These are phyloP conservation scores for Reinhardtius hippoglossoides DNA, from an alignment of 2,113 vertebrate genomes.

Conservation along the genomic window DNA sequence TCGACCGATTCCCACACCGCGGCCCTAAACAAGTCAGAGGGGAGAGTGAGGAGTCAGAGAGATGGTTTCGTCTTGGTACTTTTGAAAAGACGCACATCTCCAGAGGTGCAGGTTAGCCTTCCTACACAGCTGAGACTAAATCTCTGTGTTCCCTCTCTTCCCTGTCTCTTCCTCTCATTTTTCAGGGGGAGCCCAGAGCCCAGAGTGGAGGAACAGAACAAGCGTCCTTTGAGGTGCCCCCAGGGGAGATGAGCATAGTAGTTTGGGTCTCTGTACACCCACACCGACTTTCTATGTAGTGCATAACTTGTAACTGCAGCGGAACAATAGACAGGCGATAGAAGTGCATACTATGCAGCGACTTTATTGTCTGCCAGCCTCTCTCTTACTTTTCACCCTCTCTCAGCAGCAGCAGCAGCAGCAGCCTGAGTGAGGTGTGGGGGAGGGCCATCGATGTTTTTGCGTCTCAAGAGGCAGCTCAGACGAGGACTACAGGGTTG, in stretches of 20 bases:
- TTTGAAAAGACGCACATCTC: constrained; percentile 56
- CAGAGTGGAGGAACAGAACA: constrained; percentile 59
- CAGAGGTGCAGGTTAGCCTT: constrained; percentile 72
- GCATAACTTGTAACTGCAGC: constrained; percentile 43
- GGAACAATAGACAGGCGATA: constrained; percentile 66
- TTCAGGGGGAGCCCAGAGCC: constrained; percentile 66
- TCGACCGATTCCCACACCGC: constrained; percentile 21
- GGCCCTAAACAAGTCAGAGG: constrained; percentile 44
- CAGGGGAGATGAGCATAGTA: constrained; percentile 64
- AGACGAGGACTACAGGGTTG: constrained; percentile 71
- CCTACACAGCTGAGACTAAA: constrained; percentile 65
- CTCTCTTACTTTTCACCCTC: constrained; percentile 35
- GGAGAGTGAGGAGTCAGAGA: constrained; percentile 33
- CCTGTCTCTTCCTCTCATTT: constrained; percentile 62
- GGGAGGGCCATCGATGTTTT: constrained; percentile 42
- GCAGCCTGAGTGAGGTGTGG: constrained; percentile 39
- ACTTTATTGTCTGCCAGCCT: constrained; percentile 67
- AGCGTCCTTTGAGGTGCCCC: constrained; percentile 73
- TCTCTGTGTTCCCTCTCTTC: constrained; percentile 55
- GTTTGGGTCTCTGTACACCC: constrained; percentile 73
- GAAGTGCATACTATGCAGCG: constrained; percentile 46
- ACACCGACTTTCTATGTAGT: constrained; percentile 65
- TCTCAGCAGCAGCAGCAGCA: constrained; percentile 41
- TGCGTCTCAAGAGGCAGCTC: constrained; percentile 70
- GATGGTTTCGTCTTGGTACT: constrained; percentile 41